Evolutionary conservation across 2,888 invertebrate genomes (phyloP).

Genomic region (Diploptera punctata): DNA sequence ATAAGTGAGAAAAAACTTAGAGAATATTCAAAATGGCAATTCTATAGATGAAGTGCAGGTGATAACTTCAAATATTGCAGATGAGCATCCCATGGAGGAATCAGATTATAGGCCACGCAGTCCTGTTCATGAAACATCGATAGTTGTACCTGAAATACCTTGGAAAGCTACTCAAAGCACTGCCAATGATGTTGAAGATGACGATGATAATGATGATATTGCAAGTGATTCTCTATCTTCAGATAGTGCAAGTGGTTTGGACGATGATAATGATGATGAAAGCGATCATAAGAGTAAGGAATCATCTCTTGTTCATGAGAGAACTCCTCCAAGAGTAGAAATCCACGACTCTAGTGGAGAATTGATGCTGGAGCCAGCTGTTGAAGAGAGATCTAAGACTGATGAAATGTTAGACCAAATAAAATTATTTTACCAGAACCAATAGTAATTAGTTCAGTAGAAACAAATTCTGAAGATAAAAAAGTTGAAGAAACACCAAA

Average conservation of each 20-base stretch:
- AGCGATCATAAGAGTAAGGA: slow-evolving; percentile 34
- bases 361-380: slow-evolving; percentile 55
- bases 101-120: slow-evolving; percentile 62
- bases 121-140: slow-evolving; percentile 68
- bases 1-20: neutral
- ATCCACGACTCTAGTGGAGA: slow-evolving; percentile 75
- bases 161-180: slow-evolving; percentile 52
- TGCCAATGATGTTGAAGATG: slow-evolving; percentile 38
- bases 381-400: slow-evolving; percentile 21
- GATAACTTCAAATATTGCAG: neutral
- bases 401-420: neutral
- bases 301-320: slow-evolving; percentile 38
- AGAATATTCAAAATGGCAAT: neutral
- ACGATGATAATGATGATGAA: slow-evolving; percentile 38
- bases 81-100: slow-evolving; percentile 50
- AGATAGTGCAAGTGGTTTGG: slow-evolving; percentile 42
- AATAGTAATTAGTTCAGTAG: neutral
- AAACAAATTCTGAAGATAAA: neutral
- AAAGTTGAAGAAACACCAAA: slow-evolving; percentile 5
- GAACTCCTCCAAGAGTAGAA: slow-evolving; percentile 70
- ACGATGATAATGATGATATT: slow-evolving; percentile 50
- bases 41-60: neutral
- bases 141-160: slow-evolving; percentile 68
- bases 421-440: neutral
- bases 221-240: slow-evolving; percentile 48